Conservation (phyloP, 2,888 invertebrate species). For the Pheosia gnoma region DNA sequence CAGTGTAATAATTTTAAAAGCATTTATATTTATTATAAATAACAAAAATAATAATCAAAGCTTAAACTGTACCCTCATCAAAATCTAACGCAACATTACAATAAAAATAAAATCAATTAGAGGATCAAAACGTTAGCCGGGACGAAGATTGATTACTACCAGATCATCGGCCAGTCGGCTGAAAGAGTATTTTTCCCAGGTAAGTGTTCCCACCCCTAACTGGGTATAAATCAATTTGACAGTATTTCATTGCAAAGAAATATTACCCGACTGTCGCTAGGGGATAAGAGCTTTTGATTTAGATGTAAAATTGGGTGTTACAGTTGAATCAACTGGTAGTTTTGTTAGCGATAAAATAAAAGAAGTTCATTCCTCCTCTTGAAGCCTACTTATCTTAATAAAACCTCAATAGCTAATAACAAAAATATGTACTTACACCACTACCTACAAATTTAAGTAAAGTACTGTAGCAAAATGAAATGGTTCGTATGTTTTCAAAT, state of each 20-base stretch:
- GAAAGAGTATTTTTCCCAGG: constrained; percentile 57
- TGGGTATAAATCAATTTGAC: constrained; percentile 68
- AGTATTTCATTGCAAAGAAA: constrained; percentile 52
- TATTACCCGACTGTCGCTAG: constrained; percentile 42
- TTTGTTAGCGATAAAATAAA: background rate
- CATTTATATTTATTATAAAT: background rate
- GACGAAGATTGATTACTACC: constrained; percentile 53
- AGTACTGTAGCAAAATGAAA: no score
- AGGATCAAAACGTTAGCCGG: constrained; percentile 30
- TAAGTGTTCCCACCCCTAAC: constrained; percentile 29
- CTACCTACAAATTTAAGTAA: no score
- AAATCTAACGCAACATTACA: constrained; percentile 23
- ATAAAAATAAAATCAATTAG: constrained; percentile 48
- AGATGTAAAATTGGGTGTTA: background rate
- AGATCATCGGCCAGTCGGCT: constrained; percentile 41
- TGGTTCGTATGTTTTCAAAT: no score
- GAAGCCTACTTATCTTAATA: no score
- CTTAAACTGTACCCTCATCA: background rate
- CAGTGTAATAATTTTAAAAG: no score
- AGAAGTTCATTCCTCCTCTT: no score
- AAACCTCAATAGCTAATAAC: no score
- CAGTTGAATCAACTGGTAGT: background rate
- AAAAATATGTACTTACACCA: no score
- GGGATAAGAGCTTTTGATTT: constrained; percentile 26
- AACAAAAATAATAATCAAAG: background rate